phyloP scores from a whole-genome alignment of 2,888 invertebrate species.

The Andricus quercusramuli region DNA sequence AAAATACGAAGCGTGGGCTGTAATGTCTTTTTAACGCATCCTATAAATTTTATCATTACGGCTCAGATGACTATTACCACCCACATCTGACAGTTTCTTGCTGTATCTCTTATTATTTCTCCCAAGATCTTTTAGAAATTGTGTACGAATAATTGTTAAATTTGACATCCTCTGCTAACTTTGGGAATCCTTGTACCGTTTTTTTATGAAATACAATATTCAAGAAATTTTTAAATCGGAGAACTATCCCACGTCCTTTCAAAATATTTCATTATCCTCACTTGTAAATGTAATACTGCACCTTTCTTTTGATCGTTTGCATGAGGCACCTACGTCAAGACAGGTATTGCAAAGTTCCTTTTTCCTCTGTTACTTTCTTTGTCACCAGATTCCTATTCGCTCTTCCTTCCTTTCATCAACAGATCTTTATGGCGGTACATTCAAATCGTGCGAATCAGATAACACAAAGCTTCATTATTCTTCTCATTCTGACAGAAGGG shows the following conservation, averaged over 20 bases:
- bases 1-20: constrained; percentile 12
- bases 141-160: background rate
- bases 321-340: background rate
- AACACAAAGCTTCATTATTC: constrained; percentile 27
- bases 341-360: background rate
- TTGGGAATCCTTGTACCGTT: background rate
- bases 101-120: constrained; percentile 1
- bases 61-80: constrained; percentile 10
- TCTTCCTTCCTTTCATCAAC: constrained; percentile 16
- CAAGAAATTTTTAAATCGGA: background rate
- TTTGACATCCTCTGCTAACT: background rate
- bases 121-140: background rate
- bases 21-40: constrained; percentile 30
- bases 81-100: constrained; percentile 23
- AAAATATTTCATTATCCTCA: background rate
- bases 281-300: constrained; percentile 6
- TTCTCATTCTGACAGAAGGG: constrained; percentile 4
- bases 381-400: background rate
- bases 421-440: constrained; percentile 16
- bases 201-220: background rate
- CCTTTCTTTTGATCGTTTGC: constrained; percentile 8
- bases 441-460: constrained; percentile 24
- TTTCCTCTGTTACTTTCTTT: constrained; percentile 15
- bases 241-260: background rate
- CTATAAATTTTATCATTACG: constrained; percentile 20